Conservation (phyloP, 1,140 invertebrate species). For the Ephestia elutella region DNA sequence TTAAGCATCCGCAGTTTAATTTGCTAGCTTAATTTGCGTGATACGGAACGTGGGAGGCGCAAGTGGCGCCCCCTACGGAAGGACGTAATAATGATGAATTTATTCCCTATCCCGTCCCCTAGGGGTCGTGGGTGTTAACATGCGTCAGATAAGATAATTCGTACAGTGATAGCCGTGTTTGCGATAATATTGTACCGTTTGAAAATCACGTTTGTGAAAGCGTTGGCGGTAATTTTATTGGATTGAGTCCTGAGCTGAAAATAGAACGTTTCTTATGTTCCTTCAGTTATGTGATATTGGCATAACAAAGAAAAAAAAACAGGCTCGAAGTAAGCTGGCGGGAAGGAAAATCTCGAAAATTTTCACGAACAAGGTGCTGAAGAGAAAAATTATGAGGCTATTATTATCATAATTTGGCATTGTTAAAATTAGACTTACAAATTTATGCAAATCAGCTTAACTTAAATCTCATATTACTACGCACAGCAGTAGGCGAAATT, state of each 20-base stretch:
- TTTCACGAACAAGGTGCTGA: too few relatives aligned
- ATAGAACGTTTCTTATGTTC: too few relatives aligned
- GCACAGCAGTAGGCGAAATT: too few relatives aligned
- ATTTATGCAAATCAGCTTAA: too few relatives aligned
- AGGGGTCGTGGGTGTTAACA: constrained; percentile 7
- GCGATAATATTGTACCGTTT: constrained; percentile 5
- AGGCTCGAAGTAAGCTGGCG: too few relatives aligned
- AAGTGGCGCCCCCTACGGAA: constrained; percentile 10
- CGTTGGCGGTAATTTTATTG: background rate
- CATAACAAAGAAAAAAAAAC: too few relatives aligned
- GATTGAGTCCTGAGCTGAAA: background rate
- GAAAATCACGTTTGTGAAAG: background rate
- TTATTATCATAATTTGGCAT: too few relatives aligned
- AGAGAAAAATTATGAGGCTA: too few relatives aligned
- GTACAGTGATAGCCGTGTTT: background rate
- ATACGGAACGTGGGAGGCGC: constrained; percentile 14
- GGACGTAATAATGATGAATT: constrained; percentile 13
- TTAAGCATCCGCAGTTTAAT: constrained; percentile 11
- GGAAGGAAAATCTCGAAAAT: too few relatives aligned
- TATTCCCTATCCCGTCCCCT: constrained; percentile 7
- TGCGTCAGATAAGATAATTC: constrained; percentile 11
- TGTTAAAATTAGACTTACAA: too few relatives aligned
- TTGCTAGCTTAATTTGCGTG: constrained; percentile 13
- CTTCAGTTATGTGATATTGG: too few relatives aligned
- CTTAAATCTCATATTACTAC: too few relatives aligned